These are phyloP conservation scores for Ceyx erithaca DNA, from an alignment of 2,797 vertebrate species.

Conservation along the genomic window DNA sequence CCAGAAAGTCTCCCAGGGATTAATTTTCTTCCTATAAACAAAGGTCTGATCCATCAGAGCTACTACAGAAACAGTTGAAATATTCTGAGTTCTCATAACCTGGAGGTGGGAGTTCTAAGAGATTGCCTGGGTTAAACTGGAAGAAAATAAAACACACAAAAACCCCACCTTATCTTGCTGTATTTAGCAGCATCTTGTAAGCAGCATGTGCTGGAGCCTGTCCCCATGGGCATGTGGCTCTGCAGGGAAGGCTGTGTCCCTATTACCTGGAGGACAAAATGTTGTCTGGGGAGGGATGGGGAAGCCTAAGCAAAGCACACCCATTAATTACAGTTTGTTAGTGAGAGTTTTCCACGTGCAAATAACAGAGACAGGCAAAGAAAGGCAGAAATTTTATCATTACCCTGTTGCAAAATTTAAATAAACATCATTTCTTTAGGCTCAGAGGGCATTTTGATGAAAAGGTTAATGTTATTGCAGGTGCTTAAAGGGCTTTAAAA, in stretches of 20 bases:
- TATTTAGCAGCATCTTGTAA: neutral
- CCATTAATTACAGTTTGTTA: fast-evolving
- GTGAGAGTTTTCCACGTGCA: neutral
- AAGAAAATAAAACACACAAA: neutral
- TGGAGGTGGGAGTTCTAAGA: neutral
- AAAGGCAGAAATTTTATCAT: neutral
- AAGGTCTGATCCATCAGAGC: neutral
- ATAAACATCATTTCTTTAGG: constrained; percentile 47
- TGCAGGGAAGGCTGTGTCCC: neutral
- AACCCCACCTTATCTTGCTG: neutral
- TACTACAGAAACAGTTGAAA: neutral
- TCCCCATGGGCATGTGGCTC: fast-evolving
- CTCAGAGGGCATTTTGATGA: constrained; percentile 37
- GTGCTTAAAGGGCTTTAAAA: constrained; percentile 49
- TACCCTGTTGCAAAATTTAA: constrained; percentile 2
- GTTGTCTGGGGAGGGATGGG: neutral
- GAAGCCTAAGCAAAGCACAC: neutral
- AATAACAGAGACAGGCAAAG: constrained; percentile 19
- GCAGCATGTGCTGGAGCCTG: fast-evolving
- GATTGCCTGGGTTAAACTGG: neutral
- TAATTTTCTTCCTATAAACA: neutral
- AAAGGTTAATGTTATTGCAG: constrained; percentile 63
- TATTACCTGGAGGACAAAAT: neutral
- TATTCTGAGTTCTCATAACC: neutral
- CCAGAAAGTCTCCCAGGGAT: neutral